Conservation (phyloP, 2,888 invertebrate genomes). For the Silvanus unidentatus region DNA sequence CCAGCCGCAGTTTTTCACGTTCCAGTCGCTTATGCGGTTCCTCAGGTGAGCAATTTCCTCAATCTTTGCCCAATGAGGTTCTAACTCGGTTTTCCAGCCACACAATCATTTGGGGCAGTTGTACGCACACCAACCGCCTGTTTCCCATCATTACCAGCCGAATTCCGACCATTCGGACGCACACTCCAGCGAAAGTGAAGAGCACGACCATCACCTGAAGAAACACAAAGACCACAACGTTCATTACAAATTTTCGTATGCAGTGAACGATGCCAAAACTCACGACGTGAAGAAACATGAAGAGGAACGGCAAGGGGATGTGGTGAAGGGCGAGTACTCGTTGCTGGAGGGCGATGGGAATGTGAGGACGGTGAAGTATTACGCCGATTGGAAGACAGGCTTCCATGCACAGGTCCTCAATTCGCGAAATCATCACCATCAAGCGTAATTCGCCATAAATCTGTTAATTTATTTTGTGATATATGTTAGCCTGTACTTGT, state of each 20-base stretch:
- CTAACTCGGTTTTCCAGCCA: too few species aligned
- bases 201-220: conserved; percentile 14
- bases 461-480: too few species aligned
- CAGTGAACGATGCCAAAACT: conserved; percentile 67
- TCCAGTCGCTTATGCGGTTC: neutral
- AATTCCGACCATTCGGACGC: conserved; percentile 8
- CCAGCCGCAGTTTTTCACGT: neutral
- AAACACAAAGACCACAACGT: conserved; percentile 22
- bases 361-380: conserved; percentile 67
- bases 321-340: conserved; percentile 57
- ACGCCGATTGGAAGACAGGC: conserved; percentile 73
- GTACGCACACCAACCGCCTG: too few species aligned
- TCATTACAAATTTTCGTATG: conserved; percentile 64
- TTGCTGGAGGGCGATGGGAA: conserved; percentile 66
- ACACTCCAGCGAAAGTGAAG: conserved; percentile 5
- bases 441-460: too few species aligned
- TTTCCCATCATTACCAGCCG: too few species aligned
- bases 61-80: too few species aligned
- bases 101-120: too few species aligned
- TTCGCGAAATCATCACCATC: conserved; percentile 26
- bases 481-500: neutral
- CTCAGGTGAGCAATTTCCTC: neutral
- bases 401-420: conserved; percentile 70
- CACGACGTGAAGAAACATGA: conserved; percentile 70
- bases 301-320: conserved; percentile 67